Conservation (phyloP, 1,140 invertebrate genomes). For the Hyphantria cunea region DNA sequence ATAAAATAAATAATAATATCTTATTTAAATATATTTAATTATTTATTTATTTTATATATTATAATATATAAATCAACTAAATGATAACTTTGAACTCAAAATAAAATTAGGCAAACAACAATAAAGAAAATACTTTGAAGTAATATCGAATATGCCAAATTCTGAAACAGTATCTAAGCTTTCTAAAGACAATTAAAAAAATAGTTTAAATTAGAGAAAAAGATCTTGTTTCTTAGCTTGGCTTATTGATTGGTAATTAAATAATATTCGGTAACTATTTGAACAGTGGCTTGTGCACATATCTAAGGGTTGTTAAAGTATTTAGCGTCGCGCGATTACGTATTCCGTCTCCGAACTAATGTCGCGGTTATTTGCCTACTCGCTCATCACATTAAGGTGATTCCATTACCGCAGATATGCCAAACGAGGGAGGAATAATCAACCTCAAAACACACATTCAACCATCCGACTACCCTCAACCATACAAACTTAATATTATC, state of each 20-base stretch:
- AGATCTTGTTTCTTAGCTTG: no score
- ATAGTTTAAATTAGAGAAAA: no score
- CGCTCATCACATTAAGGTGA: conserved; percentile 45
- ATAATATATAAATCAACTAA: no score
- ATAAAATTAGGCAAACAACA: no score
- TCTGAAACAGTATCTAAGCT: no score
- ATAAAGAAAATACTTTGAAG: no score
- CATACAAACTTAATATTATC: conserved; percentile 28
- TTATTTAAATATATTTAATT: no score
- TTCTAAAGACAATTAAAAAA: no score
- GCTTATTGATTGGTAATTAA: background rate
- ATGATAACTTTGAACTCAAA: no score
- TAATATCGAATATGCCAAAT: no score
- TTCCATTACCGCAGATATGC: conserved; percentile 56
- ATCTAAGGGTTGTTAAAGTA: conserved; percentile 39
- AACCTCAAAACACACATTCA: conserved; percentile 40
- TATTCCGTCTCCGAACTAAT: conserved; percentile 57
- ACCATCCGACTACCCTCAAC: conserved; percentile 33
- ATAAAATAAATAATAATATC: no score
- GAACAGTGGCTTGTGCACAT: background rate
- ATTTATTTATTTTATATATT: no score
- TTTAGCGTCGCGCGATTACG: conserved; percentile 51
- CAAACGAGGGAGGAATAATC: conserved; percentile 44
- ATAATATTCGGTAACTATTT: conserved; percentile 6
- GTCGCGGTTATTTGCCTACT: conserved; percentile 56